These are phyloP conservation scores for Carduelis carduelis DNA, from an alignment of 2,797 vertebrate genomes.

Conservation along the genomic window DNA sequence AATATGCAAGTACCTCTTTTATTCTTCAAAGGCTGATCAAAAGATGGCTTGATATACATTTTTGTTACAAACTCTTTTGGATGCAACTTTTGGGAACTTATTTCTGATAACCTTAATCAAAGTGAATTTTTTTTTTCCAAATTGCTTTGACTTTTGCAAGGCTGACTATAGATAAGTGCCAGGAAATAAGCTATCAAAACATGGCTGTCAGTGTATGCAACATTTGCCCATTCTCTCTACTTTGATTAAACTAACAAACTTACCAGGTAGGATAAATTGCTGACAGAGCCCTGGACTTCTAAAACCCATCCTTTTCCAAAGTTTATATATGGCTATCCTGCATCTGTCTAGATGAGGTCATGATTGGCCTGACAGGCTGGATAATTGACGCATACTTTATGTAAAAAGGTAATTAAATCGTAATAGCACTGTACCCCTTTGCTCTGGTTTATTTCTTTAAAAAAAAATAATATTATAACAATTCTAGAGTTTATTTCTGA, in stretches of 20 bases:
- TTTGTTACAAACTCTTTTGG: background rate
- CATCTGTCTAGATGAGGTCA: background rate
- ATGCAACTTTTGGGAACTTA: background rate
- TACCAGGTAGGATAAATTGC: background rate
- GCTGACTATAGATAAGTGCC: background rate
- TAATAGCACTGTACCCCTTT: background rate
- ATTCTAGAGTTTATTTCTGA: background rate
- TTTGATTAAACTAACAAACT: background rate
- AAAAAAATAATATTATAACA: background rate
- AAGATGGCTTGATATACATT: background rate
- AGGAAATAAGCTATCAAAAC: background rate
- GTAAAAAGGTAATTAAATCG: background rate
- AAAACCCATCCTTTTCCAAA: background rate
- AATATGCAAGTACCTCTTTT: background rate
- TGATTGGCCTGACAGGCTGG: rapidly evolving
- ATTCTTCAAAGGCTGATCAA: background rate
- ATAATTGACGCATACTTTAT: background rate
- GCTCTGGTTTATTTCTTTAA: background rate
- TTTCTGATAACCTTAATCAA: background rate
- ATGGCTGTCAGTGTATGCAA: background rate
- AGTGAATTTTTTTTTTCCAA: background rate
- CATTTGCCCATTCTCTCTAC: background rate
- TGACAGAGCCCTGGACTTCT: background rate
- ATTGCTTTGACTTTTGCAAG: background rate
- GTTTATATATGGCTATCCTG: background rate